phyloP scores from a whole-genome alignment of 2,113 vertebrate species.

The Notothenia coriiceps region DNA sequence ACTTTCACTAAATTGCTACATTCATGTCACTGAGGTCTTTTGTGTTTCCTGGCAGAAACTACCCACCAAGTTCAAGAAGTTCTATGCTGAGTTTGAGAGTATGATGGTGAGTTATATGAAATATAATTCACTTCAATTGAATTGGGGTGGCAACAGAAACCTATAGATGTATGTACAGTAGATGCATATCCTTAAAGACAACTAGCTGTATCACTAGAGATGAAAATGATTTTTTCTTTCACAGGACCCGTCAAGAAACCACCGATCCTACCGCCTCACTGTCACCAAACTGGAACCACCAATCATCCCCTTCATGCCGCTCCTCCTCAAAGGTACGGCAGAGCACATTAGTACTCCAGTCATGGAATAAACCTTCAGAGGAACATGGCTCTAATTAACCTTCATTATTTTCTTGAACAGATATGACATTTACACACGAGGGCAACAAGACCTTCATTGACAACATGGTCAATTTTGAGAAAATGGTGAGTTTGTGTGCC shows the following conservation, averaged over 20 bases:
- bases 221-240: neutral
- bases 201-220: neutral
- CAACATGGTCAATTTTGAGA: constrained; percentile 98
- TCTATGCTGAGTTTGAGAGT: constrained; percentile 98
- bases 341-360: neutral
- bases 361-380: neutral
- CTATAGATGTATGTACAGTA: neutral
- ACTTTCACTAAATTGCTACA: neutral
- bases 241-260: constrained; percentile 98
- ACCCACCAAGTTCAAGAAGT: constrained; percentile 99
- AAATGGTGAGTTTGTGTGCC: constrained; percentile 91
- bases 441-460: constrained; percentile 98
- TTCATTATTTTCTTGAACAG: constrained; percentile 81
- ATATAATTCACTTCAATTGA: neutral
- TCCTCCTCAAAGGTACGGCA: constrained; percentile 95
- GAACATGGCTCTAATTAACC: neutral
- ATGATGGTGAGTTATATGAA: constrained; percentile 90
- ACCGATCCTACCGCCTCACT: constrained; percentile 94
- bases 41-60: constrained; percentile 91
- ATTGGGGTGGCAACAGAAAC: neutral
- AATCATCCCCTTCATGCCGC: constrained; percentile 97
- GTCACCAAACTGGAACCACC: constrained; percentile 96
- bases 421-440: constrained; percentile 98
- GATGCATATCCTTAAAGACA: neutral
- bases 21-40: constrained; percentile 17